Evolutionary conservation across 2,113 vertebrate genomes (phyloP), one percentile per base, ranked within the genome.

Genomic region (Phrynosoma blainvillii): DNA sequence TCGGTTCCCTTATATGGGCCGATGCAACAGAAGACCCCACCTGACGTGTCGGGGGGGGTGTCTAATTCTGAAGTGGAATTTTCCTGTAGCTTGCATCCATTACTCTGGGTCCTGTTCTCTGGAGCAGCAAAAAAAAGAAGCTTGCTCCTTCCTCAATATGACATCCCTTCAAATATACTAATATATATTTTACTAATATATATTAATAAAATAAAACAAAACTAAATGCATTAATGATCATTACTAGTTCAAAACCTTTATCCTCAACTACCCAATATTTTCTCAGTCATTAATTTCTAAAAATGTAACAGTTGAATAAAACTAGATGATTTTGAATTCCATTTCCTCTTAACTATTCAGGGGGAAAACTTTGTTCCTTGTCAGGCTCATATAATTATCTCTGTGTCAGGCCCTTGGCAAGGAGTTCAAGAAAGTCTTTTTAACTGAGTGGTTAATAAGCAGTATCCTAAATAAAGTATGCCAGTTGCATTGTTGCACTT

Each of bases 361-460:
- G 52, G 30, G 87, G 40, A 16, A 89, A 66, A 81, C 16, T 21
- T 78, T 2, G 73, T 5, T 2, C 1, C 75, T 91, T 84, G 54
- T 86, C 6, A 68, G 65, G 59, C 54, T 89, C 66, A 52, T 0
- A 0, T 11, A 77, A 89, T 94, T 93, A 86, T 85, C 84, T 86
- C 79, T 59, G 79, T 88, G 87, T 84, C 81, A 83, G 54, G 66
- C 25, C 81, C 75, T 84, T 87, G 89, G 62, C 6, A 81, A 89
- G 87, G 27, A 87, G 83, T 71, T 91, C 59, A 87, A 87, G 47
- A 32, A 91, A 88, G 16, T 54, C 54, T 82, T 79, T 32, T 84
- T n/a, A 82, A 62, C 62, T 85, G 83, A 85, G 73, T 84, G 74
- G 73, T 88, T 88, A 83, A 88, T 88, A 88, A 88, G 81, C 73